Conservation (phyloP, 2,888 invertebrate species). For the Oscheius sp. region DNA sequence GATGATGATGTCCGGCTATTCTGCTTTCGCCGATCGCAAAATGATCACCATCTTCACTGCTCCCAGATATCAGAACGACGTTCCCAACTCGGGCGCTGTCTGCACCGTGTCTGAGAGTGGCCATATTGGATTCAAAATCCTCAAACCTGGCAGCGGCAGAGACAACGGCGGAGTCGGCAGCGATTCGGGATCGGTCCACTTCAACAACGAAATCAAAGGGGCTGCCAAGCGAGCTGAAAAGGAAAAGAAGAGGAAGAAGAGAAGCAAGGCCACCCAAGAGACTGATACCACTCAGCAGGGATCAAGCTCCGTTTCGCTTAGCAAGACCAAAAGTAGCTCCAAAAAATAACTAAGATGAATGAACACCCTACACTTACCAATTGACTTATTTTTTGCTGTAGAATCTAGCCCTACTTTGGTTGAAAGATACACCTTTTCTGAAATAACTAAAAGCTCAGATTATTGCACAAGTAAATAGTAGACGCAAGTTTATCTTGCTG, state of each 20-base stretch:
- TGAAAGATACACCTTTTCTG: too few species aligned
- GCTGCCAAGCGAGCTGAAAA: neutral
- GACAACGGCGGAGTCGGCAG: neutral
- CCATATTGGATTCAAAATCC: neutral
- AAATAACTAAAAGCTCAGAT: too few species aligned
- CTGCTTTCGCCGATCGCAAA: neutral
- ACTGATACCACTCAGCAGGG: too few species aligned
- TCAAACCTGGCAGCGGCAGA: neutral
- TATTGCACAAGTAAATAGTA: too few species aligned
- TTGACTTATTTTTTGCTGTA: too few species aligned
- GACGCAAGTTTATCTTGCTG: too few species aligned
- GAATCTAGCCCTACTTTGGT: too few species aligned
- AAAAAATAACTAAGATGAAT: too few species aligned
- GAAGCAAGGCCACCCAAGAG: neutral
- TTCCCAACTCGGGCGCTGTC: neutral
- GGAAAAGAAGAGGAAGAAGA: neutral
- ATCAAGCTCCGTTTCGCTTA: too few species aligned
- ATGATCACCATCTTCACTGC: constrained; percentile 3
- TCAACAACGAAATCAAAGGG: neutral
- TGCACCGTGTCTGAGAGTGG: neutral
- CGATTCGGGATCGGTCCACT: neutral
- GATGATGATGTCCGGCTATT: neutral
- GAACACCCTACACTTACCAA: too few species aligned
- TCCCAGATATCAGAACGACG: neutral
- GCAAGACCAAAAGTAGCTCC: too few species aligned